phyloP scores from a whole-genome alignment of 2,113 vertebrate species.

The Xerus inauris region DNA sequence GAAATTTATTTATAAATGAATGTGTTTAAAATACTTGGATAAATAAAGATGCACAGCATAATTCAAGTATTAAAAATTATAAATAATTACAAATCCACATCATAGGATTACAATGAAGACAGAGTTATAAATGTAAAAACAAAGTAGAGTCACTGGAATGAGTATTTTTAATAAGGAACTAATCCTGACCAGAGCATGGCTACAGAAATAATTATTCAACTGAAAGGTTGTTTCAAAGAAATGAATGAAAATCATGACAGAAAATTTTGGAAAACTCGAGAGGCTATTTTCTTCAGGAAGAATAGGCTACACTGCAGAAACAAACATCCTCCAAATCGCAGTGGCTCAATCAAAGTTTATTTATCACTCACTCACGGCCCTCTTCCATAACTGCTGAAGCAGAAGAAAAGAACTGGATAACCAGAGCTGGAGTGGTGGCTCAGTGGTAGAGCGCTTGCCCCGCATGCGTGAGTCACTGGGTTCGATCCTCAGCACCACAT shows the following conservation, averaged over 20 bases:
- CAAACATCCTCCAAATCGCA: neutral
- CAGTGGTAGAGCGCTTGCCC: too few species aligned
- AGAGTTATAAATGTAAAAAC: neutral
- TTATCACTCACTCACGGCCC: neutral
- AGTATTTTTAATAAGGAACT: neutral
- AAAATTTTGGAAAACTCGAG: neutral
- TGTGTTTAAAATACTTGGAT: neutral
- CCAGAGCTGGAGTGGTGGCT: too few species aligned
- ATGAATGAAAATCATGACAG: neutral
- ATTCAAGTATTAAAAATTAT: neutral
- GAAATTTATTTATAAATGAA: neutral
- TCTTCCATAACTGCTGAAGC: neutral
- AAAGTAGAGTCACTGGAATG: neutral
- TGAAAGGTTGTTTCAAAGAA: neutral
- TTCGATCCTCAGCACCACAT: too few species aligned
- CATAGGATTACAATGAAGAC: neutral
- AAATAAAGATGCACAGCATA: neutral
- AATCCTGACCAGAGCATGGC: neutral
- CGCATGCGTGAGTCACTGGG: too few species aligned
- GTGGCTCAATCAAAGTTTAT: neutral
- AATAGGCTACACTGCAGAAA: neutral
- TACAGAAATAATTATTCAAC: neutral
- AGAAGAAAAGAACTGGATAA: neutral
- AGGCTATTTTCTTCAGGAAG: neutral
- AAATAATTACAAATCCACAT: slow-evolving; percentile 17